phyloP scores from a whole-genome alignment of 2,113 vertebrate species.

The Melanocharis versteri region DNA sequence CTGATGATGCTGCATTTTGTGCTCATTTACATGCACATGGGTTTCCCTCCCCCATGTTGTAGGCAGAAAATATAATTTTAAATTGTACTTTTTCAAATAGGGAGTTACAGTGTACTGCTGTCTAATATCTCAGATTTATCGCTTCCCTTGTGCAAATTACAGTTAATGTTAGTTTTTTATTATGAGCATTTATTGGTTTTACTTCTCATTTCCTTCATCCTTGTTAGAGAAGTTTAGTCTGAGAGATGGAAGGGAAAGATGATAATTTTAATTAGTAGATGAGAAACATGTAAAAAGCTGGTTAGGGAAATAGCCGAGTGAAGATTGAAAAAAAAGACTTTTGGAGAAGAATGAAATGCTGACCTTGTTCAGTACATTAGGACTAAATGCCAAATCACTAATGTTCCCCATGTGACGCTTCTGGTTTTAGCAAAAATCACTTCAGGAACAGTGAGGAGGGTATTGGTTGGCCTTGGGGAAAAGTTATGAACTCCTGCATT shows the following conservation, averaged over 20 bases:
- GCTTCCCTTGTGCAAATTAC: background rate
- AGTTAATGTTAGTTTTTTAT: background rate
- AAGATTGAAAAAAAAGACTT: background rate
- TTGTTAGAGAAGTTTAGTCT: background rate
- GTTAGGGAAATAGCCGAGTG: background rate
- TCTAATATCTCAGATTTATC: background rate
- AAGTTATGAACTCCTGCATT: background rate
- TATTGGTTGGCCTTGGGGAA: background rate
- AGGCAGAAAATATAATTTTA: background rate
- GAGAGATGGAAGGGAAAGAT: background rate
- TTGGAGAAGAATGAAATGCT: background rate
- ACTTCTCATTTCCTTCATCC: background rate
- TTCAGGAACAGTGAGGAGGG: background rate
- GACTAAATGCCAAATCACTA: slow-evolving; percentile 7
- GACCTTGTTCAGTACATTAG: background rate
- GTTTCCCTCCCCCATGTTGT: background rate
- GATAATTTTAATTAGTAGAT: background rate
- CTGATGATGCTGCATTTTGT: background rate
- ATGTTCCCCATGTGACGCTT: background rate
- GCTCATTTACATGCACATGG: background rate
- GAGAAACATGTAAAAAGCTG: background rate
- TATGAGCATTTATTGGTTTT: background rate
- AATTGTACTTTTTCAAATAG: background rate
- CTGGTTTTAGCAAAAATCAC: slow-evolving; percentile 7
- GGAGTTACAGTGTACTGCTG: background rate